These are phyloP conservation scores for Falco berigora DNA, from an alignment of 2,797 vertebrate species.

Conservation along the genomic window DNA sequence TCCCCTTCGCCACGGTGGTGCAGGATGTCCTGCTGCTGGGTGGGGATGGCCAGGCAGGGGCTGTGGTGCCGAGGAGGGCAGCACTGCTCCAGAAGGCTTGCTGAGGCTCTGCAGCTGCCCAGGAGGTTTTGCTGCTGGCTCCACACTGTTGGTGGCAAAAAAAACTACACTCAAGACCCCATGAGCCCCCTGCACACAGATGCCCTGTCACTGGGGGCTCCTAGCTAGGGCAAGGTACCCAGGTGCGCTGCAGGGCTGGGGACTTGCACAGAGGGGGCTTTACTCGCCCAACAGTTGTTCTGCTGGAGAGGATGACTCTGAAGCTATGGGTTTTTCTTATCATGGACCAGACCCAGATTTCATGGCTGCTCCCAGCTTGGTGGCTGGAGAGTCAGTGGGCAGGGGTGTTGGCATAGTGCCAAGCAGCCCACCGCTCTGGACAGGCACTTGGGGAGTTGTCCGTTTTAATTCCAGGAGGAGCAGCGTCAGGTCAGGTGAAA, in stretches of 20 bases:
- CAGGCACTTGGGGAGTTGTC: neutral
- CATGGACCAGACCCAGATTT: neutral
- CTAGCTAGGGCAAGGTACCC: neutral
- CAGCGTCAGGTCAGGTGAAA: conserved; percentile 25
- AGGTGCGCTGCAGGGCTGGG: neutral
- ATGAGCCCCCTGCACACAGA: rapidly evolving
- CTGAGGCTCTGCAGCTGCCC: neutral
- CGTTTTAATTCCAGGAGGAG: conserved; percentile 38
- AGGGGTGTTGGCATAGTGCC: neutral
- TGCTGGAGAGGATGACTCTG: neutral
- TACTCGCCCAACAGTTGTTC: neutral
- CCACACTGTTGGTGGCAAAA: neutral
- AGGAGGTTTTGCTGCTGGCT: neutral
- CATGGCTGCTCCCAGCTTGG: neutral
- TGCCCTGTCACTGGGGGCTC: neutral
- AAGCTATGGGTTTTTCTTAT: neutral
- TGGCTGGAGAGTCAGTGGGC: neutral
- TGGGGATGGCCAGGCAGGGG: neutral
- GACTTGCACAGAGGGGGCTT: neutral
- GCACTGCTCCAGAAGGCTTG: neutral
- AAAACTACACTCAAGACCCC: rapidly evolving
- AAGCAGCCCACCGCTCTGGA: neutral
- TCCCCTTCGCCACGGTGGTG: neutral
- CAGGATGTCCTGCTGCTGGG: neutral
- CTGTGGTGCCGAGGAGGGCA: neutral